Conservation (phyloP, 2,888 invertebrate genomes). For the Ecliptopera silaceata region DNA sequence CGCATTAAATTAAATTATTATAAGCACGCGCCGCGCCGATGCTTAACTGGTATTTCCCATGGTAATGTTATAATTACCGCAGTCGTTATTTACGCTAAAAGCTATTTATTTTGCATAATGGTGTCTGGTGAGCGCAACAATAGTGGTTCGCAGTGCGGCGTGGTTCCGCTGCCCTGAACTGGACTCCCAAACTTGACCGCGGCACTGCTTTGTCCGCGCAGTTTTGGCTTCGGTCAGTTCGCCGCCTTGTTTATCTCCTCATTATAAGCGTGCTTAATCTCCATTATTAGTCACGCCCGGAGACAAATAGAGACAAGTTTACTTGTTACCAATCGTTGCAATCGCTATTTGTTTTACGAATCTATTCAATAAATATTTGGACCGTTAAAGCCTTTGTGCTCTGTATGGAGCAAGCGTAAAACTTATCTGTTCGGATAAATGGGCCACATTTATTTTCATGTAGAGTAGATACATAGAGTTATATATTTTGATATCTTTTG, state of each 20-base stretch:
- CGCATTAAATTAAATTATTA: slow-evolving; percentile 23
- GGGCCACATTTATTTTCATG: slow-evolving; percentile 33
- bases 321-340: slow-evolving; percentile 25
- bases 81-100: slow-evolving; percentile 62
- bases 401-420: slow-evolving; percentile 32
- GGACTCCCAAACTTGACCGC: slow-evolving; percentile 66
- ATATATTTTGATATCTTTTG: slow-evolving; percentile 26
- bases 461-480: slow-evolving; percentile 14
- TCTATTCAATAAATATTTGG: slow-evolving; percentile 33
- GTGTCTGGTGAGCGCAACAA: slow-evolving; percentile 63
- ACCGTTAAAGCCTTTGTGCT: slow-evolving; percentile 27
- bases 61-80: slow-evolving; percentile 59
- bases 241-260: slow-evolving; percentile 48
- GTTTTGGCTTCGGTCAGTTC: slow-evolving; percentile 44
- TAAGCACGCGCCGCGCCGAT: slow-evolving; percentile 29
- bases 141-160: slow-evolving; percentile 60
- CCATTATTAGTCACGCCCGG: slow-evolving; percentile 27
- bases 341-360: slow-evolving; percentile 28
- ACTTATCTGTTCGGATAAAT: slow-evolving; percentile 35
- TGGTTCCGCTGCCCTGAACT: slow-evolving; percentile 42
- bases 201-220: slow-evolving; percentile 53
- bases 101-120: slow-evolving; percentile 74
- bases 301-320: slow-evolving; percentile 29
- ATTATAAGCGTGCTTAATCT: slow-evolving; percentile 30
- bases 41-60: slow-evolving; percentile 47